Evolutionary conservation across 2,797 vertebrate genomes (phyloP).

Genomic region (Rhinella marina): DNA sequence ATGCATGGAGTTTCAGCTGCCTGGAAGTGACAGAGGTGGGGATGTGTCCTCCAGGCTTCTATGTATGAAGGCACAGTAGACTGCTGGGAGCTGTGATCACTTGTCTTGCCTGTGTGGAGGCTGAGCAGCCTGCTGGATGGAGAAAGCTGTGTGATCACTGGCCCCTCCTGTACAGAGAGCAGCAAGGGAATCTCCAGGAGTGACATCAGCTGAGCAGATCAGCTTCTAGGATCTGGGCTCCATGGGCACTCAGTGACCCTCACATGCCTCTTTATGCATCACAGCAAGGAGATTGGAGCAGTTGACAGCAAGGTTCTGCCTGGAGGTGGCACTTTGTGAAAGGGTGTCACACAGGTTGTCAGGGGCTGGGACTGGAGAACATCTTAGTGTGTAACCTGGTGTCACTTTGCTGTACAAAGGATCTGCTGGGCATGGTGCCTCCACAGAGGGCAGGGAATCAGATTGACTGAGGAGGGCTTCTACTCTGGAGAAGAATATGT

Average conservation of each 20-base stretch:
- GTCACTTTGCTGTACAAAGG: not conserved
- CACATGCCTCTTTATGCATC: not conserved
- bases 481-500: not conserved
- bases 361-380: not conserved
- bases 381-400: slow-evolving; percentile 26
- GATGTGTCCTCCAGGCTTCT: not conserved
- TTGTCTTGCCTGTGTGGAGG: slow-evolving; percentile 15
- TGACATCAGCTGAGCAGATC: slow-evolving; percentile 50
- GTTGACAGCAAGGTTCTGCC: slow-evolving; percentile 11
- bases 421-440: slow-evolving; percentile 30
- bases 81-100: slow-evolving; percentile 30
- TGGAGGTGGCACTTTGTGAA: slow-evolving; percentile 34
- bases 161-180: slow-evolving; percentile 49
- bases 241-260: slow-evolving; percentile 20
- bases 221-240: slow-evolving; percentile 23
- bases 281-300: slow-evolving; percentile 27
- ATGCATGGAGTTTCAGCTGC: not conserved
- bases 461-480: not conserved
- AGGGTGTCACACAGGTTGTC: slow-evolving; percentile 34
- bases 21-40: not conserved
- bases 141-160: slow-evolving; percentile 59
- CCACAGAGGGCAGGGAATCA: slow-evolving; percentile 6
- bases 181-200: slow-evolving; percentile 54
- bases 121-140: slow-evolving; percentile 3
- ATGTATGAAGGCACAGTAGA: not conserved